Evolutionary conservation across 2,888 invertebrate species (phyloP), one percentile per base, ranked within the genome.

Genomic region (Pandemis heparana): DNA sequence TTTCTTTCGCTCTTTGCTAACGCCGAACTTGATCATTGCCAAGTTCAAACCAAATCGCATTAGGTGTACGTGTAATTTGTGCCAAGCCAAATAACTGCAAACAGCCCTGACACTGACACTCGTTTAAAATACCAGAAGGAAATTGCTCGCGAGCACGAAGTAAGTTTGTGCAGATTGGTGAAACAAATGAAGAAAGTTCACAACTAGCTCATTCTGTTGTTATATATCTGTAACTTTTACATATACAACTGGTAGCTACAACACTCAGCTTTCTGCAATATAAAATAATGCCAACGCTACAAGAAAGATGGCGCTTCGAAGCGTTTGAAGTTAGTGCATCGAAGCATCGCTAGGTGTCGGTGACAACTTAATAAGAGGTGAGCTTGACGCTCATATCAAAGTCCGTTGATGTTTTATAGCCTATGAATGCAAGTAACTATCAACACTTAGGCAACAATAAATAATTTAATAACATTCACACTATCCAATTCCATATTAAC

Each of bases 41-140:
- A 74, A 74, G 74, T 74, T 74, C 69, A 74, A 18, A 38, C 43
- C 64, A 14, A 53, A 70, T 23, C 3, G 12, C 16, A 56, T 38
- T 38, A 23, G n/a, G n/a, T n/a, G n/a, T 51, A 8, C 38, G 51
- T 65, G 51, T 65, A 59, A 56, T 63, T 51, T 23, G 16, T 8
- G 38, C 39, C n/a, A 46, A 60, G 41, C 66, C 61, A 69, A 74
- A 67, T 16, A 51, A 16, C 51, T 46, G 38, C 63, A 41, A 74
- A 65, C 12, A 48, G 48, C 56, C 41, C 41, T 74, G 73, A 60
- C 73, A 69, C 60, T 74, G 60, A 23, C 63, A 63, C 53, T 73
- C 18, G 38, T 43, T 51, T 51, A 69, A 46, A 65, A 38, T 65
- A 51, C 51, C 65, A 39, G 48, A 51, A n/a, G n/a, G n/a, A n/a